These are phyloP conservation scores for Thalassaphorura encarpata DNA, from an alignment of 1,140 invertebrate species.

Conservation along the genomic window DNA sequence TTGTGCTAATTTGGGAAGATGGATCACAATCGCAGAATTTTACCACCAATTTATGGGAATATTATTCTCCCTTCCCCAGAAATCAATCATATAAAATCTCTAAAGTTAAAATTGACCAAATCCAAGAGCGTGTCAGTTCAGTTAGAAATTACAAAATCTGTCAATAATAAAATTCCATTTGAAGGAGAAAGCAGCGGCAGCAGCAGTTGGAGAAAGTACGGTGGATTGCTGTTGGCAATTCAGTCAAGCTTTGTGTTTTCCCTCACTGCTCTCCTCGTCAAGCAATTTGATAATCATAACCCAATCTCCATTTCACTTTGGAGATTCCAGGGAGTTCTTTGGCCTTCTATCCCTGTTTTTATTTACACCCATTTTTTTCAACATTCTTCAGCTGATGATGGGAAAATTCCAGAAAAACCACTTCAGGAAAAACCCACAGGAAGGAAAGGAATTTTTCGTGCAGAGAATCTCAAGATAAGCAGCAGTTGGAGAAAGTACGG, in stretches of 20 bases:
- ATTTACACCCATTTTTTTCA: conserved; percentile 12
- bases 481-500: background rate
- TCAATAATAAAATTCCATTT: too few species aligned
- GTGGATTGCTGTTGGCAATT: conserved; percentile 35
- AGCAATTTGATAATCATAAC: conserved; percentile 36
- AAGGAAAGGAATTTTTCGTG: too few species aligned
- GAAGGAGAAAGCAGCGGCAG: background rate
- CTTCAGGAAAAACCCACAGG: background rate
- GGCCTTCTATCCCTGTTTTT: conserved; percentile 36
- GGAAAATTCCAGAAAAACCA: background rate
- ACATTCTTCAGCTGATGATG: background rate
- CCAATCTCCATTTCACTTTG: conserved; percentile 38
- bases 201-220: conserved; percentile 6
- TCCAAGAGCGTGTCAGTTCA: too few species aligned
- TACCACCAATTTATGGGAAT: too few species aligned
- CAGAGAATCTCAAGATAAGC: background rate
- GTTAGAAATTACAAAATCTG: too few species aligned
- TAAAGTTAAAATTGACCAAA: too few species aligned
- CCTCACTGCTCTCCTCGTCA: conserved; percentile 39
- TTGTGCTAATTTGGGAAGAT: too few species aligned
- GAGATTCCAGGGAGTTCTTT: conserved; percentile 38
- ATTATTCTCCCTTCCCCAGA: too few species aligned
- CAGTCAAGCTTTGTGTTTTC: conserved; percentile 39
- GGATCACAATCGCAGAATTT: too few species aligned
- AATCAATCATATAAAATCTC: too few species aligned